Conservation (phyloP, 2,888 invertebrate species). For the Drosophila melanosoma region DNA sequence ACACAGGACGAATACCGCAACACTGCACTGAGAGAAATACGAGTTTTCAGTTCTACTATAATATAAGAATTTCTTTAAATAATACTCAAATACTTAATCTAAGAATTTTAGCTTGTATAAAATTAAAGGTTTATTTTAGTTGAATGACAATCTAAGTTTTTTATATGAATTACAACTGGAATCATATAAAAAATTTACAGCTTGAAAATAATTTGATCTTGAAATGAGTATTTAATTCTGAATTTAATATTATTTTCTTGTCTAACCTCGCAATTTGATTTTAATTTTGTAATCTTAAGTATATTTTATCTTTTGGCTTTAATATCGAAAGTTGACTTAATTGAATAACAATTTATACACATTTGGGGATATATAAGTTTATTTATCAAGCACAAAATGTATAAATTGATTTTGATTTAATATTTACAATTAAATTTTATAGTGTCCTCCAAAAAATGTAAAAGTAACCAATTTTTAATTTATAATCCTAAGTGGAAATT, state of each 20-base stretch:
- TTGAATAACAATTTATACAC: neutral
- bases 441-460: too few species aligned
- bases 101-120: too few species aligned
- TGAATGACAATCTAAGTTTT: neutral
- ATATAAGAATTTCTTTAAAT: neutral
- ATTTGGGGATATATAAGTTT: neutral
- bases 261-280: neutral
- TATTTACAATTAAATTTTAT: neutral
- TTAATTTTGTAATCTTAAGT: neutral
- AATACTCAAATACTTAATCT: too few species aligned
- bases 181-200: neutral
- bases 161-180: neutral
- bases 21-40: constrained; percentile 27
- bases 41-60: too few species aligned
- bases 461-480: neutral
- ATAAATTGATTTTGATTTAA: neutral
- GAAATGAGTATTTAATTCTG: neutral
- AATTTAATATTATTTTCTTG: neutral
- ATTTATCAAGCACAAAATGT: neutral
- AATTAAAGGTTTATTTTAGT: neutral
- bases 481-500: neutral
- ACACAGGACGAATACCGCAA: constrained; percentile 62
- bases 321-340: neutral
- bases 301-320: neutral
- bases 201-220: neutral